Base-by-base conservation (phyloP, 2,113 vertebrate genomes). In the Ursus arctos region DNA sequence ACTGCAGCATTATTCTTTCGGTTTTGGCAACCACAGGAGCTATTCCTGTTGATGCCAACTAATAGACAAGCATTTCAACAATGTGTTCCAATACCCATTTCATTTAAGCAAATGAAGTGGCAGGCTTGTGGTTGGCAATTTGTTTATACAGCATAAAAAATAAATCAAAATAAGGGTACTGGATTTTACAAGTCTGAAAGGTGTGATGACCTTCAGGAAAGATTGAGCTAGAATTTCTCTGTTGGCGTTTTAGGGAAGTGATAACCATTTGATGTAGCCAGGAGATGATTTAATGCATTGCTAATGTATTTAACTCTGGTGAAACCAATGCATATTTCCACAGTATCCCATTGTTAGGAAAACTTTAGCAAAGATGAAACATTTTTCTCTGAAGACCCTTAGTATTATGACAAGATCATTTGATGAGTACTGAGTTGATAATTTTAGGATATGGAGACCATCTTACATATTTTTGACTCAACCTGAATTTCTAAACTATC, bases 101-200 rank as follows among this genome's bases (percentile, higher is more conserved):
- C 51, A 71, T 95, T 91, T 85, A 43, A 18, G 49, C 89, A 57
- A 85, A 51, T 77, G 80, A 91, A 91, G 92, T 76, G 89, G 31
- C 31, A 28, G 49, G 16, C 61, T 84, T 24, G 19, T 14, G 36
- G 49, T 59, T 63, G 84, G 55, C 72, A 88, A 91, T 82, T 67
- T 97, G 61, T 83, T 92, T 51, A 81, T 36, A 85, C 14, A 71
- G 36, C 51, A 81, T 71, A 47, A 91, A 63, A 80, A 94, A 87
- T 90, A 72, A 67, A 76, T 93, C 55, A 93, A 49, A 84, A 36
- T 28, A 22, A 88, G 65, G 21, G n/a, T 55, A 40, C 16, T 77
- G 71, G 43, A 51, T 95, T 87, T 91, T 81, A 36, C 69, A 90
- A 88, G 57, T 72, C 63, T 88, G 82, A 82, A 95, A 43, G 57